Base-by-base conservation (phyloP, 2,888 invertebrate genomes). In the Drosophila pullipes region DNA sequence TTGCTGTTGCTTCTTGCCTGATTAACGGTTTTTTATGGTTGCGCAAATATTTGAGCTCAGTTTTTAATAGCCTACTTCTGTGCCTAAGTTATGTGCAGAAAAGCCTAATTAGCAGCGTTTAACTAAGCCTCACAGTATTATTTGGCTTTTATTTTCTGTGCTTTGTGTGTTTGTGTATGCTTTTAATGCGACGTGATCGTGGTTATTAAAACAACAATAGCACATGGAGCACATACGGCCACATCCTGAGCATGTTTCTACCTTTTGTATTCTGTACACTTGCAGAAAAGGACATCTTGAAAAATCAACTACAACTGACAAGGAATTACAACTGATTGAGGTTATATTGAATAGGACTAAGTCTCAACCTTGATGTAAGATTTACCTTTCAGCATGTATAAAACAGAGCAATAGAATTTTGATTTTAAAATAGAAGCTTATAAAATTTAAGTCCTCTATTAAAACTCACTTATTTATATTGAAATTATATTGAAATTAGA, bases 91-190 rank as follows among this genome's bases (percentile, higher is more conserved):
- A 82, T 85, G 77, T 64, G 63, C 63, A 88, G 82, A 77, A 79
- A 76, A 80, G 83, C 91, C 91, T 91, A 91, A 91, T 91, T 91
- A 91, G 90, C 85, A 81, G 79, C 91, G 83, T 91, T 92, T 92
- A 92, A 92, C 91, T 89, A 91, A 92, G 91, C 92, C 83, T 73
- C 73, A 59, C 73, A 72, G 74, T 69, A 44, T 69, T 47, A 44
- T 37, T 62, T 74, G 35, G 62, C 44, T 59, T 50, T 52, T 35
- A 55, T 39, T 30, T 30, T 39, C 30, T 44, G 30, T 49, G 18
- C 37, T 30, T 11, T 41, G 25, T 60, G 28, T 65, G 33, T 62
- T 4, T 67, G 50, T 72, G 50, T 58, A 37, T 86, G 78, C 73
- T 83, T 78, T 76, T 71, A 81, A 76, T 82, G 80, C 87, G 89